phyloP scores from a whole-genome alignment of 2,888 invertebrate species.

The Cecidostiba fungosa region DNA sequence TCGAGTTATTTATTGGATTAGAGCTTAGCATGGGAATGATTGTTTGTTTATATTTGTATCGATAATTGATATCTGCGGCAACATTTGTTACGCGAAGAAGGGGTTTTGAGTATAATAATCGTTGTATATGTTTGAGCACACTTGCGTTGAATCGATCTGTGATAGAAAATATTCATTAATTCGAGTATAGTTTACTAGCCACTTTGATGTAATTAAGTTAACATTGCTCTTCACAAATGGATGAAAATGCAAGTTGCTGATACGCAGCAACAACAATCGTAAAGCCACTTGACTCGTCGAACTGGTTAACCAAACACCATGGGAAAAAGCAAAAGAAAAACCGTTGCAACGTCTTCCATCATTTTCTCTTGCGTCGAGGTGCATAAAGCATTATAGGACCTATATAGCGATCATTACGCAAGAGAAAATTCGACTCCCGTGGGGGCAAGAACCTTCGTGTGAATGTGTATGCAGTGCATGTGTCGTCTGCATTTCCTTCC shows the following conservation, averaged over 20 bases:
- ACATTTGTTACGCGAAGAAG: neutral
- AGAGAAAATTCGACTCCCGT: conserved; percentile 50
- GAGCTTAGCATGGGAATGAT: neutral
- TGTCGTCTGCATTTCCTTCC: conserved; percentile 51
- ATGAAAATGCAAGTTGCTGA: too few relatives aligned
- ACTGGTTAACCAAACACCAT: neutral
- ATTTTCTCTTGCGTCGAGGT: conserved; percentile 10
- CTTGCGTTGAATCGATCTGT: neutral
- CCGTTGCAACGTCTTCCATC: conserved; percentile 23
- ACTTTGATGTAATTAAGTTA: too few relatives aligned
- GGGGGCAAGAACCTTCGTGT: conserved; percentile 73
- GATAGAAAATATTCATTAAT: neutral
- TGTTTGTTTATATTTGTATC: neutral
- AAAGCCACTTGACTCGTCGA: neutral
- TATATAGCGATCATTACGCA: conserved; percentile 1
- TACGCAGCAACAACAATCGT: neutral
- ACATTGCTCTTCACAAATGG: neutral
- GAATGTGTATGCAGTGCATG: neutral
- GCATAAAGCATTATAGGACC: neutral
- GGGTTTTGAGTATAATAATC: neutral
- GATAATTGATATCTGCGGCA: neutral
- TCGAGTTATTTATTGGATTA: neutral
- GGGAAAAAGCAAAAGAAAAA: conserved; percentile 13
- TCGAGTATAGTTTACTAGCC: neutral
- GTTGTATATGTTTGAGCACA: neutral